These are phyloP conservation scores for Eupithecia pulchellata DNA, from an alignment of 2,888 invertebrate species.

Conservation along the genomic window DNA sequence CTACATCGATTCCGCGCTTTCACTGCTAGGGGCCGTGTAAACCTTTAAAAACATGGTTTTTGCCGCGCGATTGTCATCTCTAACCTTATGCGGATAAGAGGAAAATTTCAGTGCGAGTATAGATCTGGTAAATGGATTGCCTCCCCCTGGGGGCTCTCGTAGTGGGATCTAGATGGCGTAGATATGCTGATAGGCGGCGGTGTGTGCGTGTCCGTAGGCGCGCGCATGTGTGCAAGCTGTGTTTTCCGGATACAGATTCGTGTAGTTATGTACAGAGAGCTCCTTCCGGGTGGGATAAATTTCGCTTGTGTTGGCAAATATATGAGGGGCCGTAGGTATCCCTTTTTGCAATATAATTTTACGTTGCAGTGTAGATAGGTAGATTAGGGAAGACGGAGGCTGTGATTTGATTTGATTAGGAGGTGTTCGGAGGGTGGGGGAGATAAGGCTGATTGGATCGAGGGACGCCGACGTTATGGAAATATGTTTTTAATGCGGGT, in stretches of 20 bases:
- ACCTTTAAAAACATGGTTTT: slow-evolving; percentile 83
- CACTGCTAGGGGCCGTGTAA: slow-evolving; percentile 86
- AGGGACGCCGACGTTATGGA: slow-evolving; percentile 72
- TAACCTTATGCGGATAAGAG: slow-evolving; percentile 74
- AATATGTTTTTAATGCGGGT: slow-evolving; percentile 85
- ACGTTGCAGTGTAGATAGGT: slow-evolving; percentile 83
- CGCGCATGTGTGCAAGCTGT: slow-evolving; percentile 67
- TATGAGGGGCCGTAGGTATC: slow-evolving; percentile 82
- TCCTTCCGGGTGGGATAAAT: slow-evolving; percentile 82
- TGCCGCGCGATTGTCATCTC: slow-evolving; percentile 82
- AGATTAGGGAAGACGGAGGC: slow-evolving; percentile 84
- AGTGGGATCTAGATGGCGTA: slow-evolving; percentile 86
- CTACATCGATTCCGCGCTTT: slow-evolving; percentile 86
- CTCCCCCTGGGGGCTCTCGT: slow-evolving; percentile 85
- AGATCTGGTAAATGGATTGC: slow-evolving; percentile 83
- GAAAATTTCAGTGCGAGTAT: slow-evolving; percentile 70
- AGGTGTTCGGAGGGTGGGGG: slow-evolving; percentile 81
- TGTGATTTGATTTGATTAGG: slow-evolving; percentile 86
- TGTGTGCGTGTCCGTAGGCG: slow-evolving; percentile 70
- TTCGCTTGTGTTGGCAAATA: slow-evolving; percentile 84
- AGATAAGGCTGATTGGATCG: slow-evolving; percentile 84
- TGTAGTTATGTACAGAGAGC: slow-evolving; percentile 74
- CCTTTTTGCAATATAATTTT: slow-evolving; percentile 85
- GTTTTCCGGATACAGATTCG: slow-evolving; percentile 75
- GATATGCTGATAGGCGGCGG: slow-evolving; percentile 80